phyloP scores from a whole-genome alignment of 2,113 vertebrate genomes.

The Pteropus alecto region DNA sequence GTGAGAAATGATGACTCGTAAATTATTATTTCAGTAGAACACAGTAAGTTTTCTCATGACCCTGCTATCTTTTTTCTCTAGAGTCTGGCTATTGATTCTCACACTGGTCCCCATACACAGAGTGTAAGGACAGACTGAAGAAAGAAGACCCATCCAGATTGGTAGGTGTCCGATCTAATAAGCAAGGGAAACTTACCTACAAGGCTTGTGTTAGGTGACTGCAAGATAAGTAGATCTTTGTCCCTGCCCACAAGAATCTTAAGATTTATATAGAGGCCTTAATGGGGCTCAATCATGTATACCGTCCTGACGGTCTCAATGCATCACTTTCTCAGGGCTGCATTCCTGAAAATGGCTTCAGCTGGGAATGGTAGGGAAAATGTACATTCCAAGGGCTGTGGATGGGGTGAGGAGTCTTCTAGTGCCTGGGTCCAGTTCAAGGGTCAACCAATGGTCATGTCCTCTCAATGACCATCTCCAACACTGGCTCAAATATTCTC shows the following conservation, averaged over 20 bases:
- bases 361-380: background rate
- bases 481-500: background rate
- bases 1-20: background rate
- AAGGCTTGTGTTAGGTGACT: background rate
- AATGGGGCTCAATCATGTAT: background rate
- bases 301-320: background rate
- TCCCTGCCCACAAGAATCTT: background rate
- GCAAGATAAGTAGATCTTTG: background rate
- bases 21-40: background rate
- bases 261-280: background rate
- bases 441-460: background rate
- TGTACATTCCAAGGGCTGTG: background rate
- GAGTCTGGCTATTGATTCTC: background rate
- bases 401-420: background rate
- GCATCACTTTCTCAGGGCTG: background rate
- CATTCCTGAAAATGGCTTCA: background rate
- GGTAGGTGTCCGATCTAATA: background rate
- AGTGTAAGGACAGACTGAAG: background rate
- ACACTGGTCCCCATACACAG: background rate
- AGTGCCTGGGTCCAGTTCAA: background rate
- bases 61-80: background rate
- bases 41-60: background rate
- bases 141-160: background rate
- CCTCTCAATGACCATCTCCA: background rate
- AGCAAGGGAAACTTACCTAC: background rate